These are phyloP conservation scores for Cordilura impudica DNA, from an alignment of 2,888 invertebrate species.

Conservation along the genomic window DNA sequence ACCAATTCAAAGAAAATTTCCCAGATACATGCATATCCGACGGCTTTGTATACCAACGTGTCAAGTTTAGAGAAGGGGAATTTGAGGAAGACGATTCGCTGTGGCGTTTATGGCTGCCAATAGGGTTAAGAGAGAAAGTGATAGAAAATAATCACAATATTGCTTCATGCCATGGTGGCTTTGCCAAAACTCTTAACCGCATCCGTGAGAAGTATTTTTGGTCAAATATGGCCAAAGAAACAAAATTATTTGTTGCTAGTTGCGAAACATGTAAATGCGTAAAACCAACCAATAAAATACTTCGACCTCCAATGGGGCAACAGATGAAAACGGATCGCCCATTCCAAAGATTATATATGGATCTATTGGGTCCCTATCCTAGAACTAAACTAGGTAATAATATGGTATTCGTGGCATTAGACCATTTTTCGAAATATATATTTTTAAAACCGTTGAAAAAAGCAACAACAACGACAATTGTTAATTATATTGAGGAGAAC, in stretches of 20 bases:
- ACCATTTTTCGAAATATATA: slow-evolving; percentile 46
- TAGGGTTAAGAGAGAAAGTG: neutral
- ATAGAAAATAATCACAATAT: slow-evolving; percentile 16
- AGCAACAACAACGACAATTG: slow-evolving; percentile 18
- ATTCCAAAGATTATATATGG: no score
- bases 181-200: slow-evolving; percentile 41
- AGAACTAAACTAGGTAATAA: slow-evolving; percentile 16
- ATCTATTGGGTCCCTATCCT: slow-evolving; percentile 53
- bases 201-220: slow-evolving; percentile 17
- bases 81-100: neutral
- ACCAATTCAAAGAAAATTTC: neutral
- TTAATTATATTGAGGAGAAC: slow-evolving; percentile 21
- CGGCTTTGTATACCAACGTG: slow-evolving; percentile 20
- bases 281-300: neutral
- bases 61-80: neutral
- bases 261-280: slow-evolving; percentile 2
- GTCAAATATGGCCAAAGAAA: slow-evolving; percentile 26
- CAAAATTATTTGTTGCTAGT: neutral
- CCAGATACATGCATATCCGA: slow-evolving; percentile 5
- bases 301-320: slow-evolving; percentile 18
- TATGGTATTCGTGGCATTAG: slow-evolving; percentile 28
- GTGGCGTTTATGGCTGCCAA: slow-evolving; percentile 51
- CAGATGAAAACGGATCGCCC: slow-evolving; percentile 14
- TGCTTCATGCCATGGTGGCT: slow-evolving; percentile 38
- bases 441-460: slow-evolving; percentile 25